Evolutionary conservation across 2,113 vertebrate species (phyloP).

Genomic region (Myotis brandtii): DNA sequence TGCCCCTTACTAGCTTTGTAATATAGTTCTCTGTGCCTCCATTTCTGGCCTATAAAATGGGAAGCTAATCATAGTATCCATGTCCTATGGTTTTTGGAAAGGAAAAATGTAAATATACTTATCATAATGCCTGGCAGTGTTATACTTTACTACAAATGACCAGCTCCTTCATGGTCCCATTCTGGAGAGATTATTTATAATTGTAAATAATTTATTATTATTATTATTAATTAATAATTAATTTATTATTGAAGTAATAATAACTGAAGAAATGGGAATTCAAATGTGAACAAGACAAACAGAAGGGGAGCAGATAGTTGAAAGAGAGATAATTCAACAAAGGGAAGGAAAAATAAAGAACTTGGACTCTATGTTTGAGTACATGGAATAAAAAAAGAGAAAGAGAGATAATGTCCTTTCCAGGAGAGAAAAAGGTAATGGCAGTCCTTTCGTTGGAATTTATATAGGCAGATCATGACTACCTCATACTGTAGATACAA

Average conservation of each 20-base stretch:
- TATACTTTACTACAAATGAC: neutral
- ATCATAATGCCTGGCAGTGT: neutral
- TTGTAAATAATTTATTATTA: too few species aligned
- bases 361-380: neutral
- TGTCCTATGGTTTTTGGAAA: neutral
- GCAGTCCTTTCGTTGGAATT: neutral
- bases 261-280: neutral
- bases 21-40: neutral
- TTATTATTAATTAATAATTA: too few species aligned
- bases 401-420: neutral
- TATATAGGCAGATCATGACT: neutral
- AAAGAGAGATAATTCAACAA: neutral
- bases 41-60: neutral
- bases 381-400: neutral
- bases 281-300: neutral
- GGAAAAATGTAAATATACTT: neutral
- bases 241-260: neutral
- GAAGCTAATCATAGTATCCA: neutral
- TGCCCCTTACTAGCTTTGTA: neutral
- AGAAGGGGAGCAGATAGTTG: neutral
- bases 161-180: neutral
- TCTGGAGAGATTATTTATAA: neutral
- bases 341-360: neutral
- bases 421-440: neutral
- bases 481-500: constrained; percentile 26